Evolutionary conservation across 2,797 vertebrate genomes (phyloP).

Genomic region (Typhlichthys subterraneus): DNA sequence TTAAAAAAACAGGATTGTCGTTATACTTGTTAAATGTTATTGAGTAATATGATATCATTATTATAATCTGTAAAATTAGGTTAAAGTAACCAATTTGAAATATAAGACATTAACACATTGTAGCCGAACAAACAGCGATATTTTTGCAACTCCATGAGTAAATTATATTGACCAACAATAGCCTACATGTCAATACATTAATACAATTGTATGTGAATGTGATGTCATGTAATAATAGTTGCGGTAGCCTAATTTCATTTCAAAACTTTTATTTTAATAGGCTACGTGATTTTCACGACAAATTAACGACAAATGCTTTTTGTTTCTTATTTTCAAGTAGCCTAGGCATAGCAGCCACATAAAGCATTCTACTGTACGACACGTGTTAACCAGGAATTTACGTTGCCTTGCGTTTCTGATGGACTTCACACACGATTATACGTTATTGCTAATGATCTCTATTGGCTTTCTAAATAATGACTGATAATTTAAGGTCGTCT

Average conservation of each 20-base stretch:
- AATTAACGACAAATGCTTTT: background rate
- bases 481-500: background rate
- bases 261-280: conserved; percentile 12
- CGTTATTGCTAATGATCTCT: too few species aligned
- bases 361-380: conserved; percentile 4
- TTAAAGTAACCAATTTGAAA: too few species aligned
- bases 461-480: background rate
- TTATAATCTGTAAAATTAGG: too few species aligned
- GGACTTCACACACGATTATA: too few species aligned
- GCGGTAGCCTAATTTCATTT: too few species aligned
- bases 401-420: background rate
- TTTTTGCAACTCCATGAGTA: too few species aligned
- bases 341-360: conserved; percentile 5
- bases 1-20: background rate
- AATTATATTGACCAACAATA: too few species aligned
- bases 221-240: too few species aligned
- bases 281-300: background rate
- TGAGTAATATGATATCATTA: background rate
- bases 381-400: conserved; percentile 25
- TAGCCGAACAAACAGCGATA: too few species aligned
- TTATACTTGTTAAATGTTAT: background rate
- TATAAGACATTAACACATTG: too few species aligned
- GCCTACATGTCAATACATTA: too few species aligned
- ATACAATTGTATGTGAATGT: too few species aligned
- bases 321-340: background rate